A percentile compares a stretch with the other conserved stretches of the same genome.
These are phyloP conservation scores for Cydia splendana DNA, from an alignment of 1,140 invertebrate genomes.

Conservation along the genomic window DNA sequence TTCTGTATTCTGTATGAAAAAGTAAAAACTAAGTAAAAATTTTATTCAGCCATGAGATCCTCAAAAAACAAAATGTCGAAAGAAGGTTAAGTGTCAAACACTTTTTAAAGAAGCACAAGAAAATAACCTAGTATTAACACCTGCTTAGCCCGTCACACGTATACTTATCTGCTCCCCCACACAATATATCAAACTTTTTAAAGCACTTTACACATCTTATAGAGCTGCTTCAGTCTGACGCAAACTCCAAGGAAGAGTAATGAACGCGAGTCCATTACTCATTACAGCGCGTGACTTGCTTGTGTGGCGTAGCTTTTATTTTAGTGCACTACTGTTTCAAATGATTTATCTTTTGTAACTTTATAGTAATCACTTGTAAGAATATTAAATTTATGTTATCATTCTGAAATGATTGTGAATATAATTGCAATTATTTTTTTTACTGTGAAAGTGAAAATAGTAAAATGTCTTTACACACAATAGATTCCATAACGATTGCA, in stretches of 20 bases:
- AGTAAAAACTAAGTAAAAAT: too few relatives aligned
- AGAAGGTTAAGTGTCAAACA: neutral
- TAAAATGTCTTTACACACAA: too few relatives aligned
- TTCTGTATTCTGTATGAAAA: too few relatives aligned
- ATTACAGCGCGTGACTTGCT: slow-evolving; percentile 57
- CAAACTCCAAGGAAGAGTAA: slow-evolving; percentile 26
- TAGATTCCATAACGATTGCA: neutral
- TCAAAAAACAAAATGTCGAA: neutral
- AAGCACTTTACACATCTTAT: slow-evolving; percentile 27
- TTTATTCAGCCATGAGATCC: too few relatives aligned
- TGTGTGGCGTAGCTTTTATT: slow-evolving; percentile 51
- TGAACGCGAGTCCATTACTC: slow-evolving; percentile 57
- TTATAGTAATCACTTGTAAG: slow-evolving; percentile 34
- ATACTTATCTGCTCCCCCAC: slow-evolving; percentile 23
- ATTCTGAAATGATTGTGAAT: neutral
- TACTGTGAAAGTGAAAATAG: too few relatives aligned
- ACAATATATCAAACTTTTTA: slow-evolving; percentile 32
- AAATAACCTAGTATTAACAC: slow-evolving; percentile 9
- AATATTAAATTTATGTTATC: neutral
- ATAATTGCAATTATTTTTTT: neutral
- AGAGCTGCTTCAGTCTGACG: slow-evolving; percentile 22
- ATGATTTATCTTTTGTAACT: slow-evolving; percentile 49
- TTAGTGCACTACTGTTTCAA: slow-evolving; percentile 49
- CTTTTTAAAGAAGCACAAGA: slow-evolving; percentile 1
- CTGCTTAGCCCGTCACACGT: slow-evolving; percentile 10